Evolutionary conservation across 2,888 invertebrate species (phyloP).

Genomic region (Clepsis dumicolana): DNA sequence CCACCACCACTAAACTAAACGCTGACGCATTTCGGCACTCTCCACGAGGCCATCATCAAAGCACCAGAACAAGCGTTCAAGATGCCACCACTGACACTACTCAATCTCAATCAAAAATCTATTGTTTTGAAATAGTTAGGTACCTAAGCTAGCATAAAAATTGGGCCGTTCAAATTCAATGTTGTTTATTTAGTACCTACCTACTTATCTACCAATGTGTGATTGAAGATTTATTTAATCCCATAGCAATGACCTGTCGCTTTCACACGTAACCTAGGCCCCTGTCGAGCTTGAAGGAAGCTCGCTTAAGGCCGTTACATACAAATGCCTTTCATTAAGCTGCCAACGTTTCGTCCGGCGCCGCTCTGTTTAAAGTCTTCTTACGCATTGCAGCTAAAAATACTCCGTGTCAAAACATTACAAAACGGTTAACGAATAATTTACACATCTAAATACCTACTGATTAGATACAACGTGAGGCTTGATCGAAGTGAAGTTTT

Average conservation of each 20-base stretch:
- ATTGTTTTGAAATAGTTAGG: no score
- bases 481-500: conserved; percentile 3
- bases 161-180: not conserved
- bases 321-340: conserved; percentile 85
- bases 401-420: conserved; percentile 19
- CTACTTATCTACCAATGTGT: not conserved
- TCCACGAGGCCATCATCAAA: no score
- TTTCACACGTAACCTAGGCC: conserved; percentile 64
- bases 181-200: not conserved
- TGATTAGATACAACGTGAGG: not conserved
- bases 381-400: conserved; percentile 49
- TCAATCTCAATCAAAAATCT: no score
- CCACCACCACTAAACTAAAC: no score
- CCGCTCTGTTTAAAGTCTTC: conserved; percentile 71
- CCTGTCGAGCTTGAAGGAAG: conserved; percentile 76
- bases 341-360: conserved; percentile 75
- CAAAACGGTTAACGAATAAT: conserved; percentile 4
- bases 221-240: conserved; percentile 3
- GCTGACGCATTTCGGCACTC: no score
- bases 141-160: no score
- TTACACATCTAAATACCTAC: not conserved
- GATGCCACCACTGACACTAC: no score
- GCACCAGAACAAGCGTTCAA: no score
- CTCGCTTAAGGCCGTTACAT: conserved; percentile 81
- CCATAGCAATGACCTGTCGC: conserved; percentile 23